A percentile compares a stretch with the other conserved stretches of the same genome.
Evolutionary conservation across 2,888 invertebrate species (phyloP).

Genomic region (Limenitis arthemis): DNA sequence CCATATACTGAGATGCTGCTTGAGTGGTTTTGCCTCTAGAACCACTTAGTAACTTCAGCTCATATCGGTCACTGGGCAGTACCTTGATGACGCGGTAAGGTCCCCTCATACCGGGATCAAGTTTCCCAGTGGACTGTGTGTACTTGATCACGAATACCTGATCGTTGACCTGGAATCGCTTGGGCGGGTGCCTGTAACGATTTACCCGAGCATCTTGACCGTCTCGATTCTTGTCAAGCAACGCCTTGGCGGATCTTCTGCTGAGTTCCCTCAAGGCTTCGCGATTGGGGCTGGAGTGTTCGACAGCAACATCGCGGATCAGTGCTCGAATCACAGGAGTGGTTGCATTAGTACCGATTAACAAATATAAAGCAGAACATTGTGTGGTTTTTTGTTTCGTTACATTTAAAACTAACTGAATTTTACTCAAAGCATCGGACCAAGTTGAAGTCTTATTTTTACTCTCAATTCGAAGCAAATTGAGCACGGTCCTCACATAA

Average conservation of each 20-base stretch:
- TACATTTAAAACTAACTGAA: conserved; percentile 14
- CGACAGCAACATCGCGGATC: conserved; percentile 10
- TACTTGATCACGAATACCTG: too few relatives aligned
- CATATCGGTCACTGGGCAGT: conserved; percentile 13
- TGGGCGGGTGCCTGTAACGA: conserved; percentile 1
- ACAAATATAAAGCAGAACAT: conserved; percentile 9
- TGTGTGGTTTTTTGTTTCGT: conserved; percentile 15
- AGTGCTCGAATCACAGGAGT: conserved; percentile 15
- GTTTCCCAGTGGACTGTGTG: too few relatives aligned
- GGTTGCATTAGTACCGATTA: conserved; percentile 11
- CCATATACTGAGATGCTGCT: conserved; percentile 22
- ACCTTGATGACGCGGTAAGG: conserved; percentile 14
- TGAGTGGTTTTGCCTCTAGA: conserved; percentile 19
- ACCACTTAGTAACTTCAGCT: conserved; percentile 15
- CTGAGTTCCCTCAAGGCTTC: conserved; percentile 9
- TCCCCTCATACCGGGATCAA: conserved; percentile 22
- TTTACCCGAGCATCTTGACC: conserved; percentile 15
- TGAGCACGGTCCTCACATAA: conserved; percentile 15
- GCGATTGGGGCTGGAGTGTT: conserved; percentile 2
- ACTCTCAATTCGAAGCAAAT: conserved; percentile 13
- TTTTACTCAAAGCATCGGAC: conserved; percentile 10
- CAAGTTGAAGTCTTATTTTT: conserved; percentile 2
- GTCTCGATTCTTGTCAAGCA: conserved; percentile 6
- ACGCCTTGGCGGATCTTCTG: conserved; percentile 4
- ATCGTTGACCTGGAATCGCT: too few relatives aligned